Base-by-base conservation (phyloP, 2,113 vertebrate genomes). In the Eidolon helvum region DNA sequence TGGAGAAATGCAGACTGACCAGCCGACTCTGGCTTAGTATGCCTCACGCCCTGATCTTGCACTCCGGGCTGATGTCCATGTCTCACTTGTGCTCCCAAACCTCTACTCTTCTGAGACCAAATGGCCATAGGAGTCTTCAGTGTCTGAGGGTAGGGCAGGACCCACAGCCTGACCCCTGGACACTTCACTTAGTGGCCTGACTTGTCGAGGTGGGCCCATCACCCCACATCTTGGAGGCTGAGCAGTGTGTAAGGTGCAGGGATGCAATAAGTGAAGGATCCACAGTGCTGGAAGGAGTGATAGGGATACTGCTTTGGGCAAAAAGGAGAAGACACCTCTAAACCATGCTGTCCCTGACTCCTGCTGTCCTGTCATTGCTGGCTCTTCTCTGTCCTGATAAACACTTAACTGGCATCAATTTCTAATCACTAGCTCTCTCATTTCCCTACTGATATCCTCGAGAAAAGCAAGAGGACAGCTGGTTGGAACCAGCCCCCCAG, bases 371-470 rank as follows among this genome's bases (percentile, higher is more conserved):
- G 35, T 55, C 38, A 48, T 12, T 38, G n/a, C 26, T 33, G n/a
- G n/a, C 14, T 45, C n/a, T 48, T 59, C 35, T 92, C 40, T 40
- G 30, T 63, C 35, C 69, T 35, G 30, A 26, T 30, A 50, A 84
- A 80, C 18, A 87, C 4, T 45, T 48, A 65, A 40, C 33, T 65
- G 63, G 30, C 53, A 65, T 53, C 65, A 22, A 33, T 91, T 91
- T 43, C 35, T 72, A 59, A 22, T 33, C 4, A 40, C 35, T 1
- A 0, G 21, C 28, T n/a, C 22, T 88, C 19, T 10, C 10, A 0
- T 96, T 96, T 91, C 96, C 97, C 33, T 97, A 97, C 91, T 96
- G 84, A 90, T 95, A 96, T 94, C 95, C 97, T 94, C 61, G 59
- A 91, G 93, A 97, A 97, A 88, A 97, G 92, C 61, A 50, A 92